These are phyloP conservation scores for Hypothenemus hampei DNA, from an alignment of 1,140 invertebrate species.

Conservation along the genomic window DNA sequence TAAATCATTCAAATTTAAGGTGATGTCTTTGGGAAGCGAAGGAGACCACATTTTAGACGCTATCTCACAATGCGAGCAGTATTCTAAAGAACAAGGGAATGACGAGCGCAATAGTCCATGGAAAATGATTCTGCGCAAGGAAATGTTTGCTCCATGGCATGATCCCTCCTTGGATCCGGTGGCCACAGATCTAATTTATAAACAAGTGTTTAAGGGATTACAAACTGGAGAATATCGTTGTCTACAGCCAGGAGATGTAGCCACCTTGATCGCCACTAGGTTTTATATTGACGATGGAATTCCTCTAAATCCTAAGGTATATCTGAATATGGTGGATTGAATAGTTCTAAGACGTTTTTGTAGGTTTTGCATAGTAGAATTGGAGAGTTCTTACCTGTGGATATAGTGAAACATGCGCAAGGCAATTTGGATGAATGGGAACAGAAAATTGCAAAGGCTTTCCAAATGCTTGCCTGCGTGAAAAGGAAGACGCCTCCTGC, in stretches of 20 bases:
- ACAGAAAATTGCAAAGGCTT: constrained; percentile 58
- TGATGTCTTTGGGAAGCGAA: constrained; percentile 60
- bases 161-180: constrained; percentile 71
- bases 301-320: constrained; percentile 56
- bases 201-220: constrained; percentile 66
- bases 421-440: constrained; percentile 66
- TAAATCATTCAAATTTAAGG: constrained; percentile 23
- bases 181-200: constrained; percentile 83
- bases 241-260: constrained; percentile 73
- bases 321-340: neutral
- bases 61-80: constrained; percentile 93
- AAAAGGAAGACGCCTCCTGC: constrained; percentile 50
- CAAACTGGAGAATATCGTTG: constrained; percentile 89
- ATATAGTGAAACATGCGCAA: constrained; percentile 59
- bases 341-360: neutral
- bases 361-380: constrained; percentile 62
- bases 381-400: constrained; percentile 78
- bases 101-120: constrained; percentile 69
- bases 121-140: constrained; percentile 77
- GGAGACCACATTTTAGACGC: constrained; percentile 91
- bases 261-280: constrained; percentile 81
- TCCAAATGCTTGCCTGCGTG: constrained; percentile 54
- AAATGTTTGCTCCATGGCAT: constrained; percentile 93
- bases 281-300: constrained; percentile 79
- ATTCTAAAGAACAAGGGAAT: constrained; percentile 83